Base-by-base conservation (phyloP, 2,888 invertebrate species). In the Nephrotoma guestfalica region DNA sequence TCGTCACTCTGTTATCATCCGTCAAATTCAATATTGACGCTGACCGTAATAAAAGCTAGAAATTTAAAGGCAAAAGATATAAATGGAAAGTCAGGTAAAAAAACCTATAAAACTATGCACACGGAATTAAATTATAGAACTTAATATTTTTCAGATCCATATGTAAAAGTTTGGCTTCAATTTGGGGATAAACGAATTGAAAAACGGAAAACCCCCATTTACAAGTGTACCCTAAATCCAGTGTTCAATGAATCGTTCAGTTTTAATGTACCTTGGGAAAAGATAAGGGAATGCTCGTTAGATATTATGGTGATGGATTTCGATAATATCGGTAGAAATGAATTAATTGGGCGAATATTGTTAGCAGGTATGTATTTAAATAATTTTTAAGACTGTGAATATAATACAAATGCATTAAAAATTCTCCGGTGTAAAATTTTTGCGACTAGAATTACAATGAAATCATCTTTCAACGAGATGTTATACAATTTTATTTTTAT, bases 241-340 rank as follows among this genome's bases (percentile, higher is more conserved):
- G 96, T 98, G 87, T 98, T 98, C 94, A 98, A 98, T 92, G 98
- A 98, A 92, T 96, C 97, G 11, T 98, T 98, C 93, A 96, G 96
- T 86, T 98, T 98, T 93, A 97, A 97, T 92, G 98, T 98, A 86
- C 98, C 98, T 15, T 98, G 98, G 97, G 98, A 98, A 92, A 97
- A 97, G 92, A 98, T 98, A 89, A 93, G 98, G 87, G 98, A 98
- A 91, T 98, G 98, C 90, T 97, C 97, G 86, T 93, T 98, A 88
- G 97, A 98, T 90, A 96, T 98, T 30, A 96, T 96, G 93, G 98
- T 98, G 87, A 98, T 98, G 98, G 98, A 98, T 92, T 98, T 98
- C 91, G 98, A 98, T 92, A 98, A 98, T 91, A 97, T 98, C 89
- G 98, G 98, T 86, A 93, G 97, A 88, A 97, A 97, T 90, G 97